Base-by-base conservation (phyloP, 2,113 vertebrate species). In the Amphiprion percula region DNA sequence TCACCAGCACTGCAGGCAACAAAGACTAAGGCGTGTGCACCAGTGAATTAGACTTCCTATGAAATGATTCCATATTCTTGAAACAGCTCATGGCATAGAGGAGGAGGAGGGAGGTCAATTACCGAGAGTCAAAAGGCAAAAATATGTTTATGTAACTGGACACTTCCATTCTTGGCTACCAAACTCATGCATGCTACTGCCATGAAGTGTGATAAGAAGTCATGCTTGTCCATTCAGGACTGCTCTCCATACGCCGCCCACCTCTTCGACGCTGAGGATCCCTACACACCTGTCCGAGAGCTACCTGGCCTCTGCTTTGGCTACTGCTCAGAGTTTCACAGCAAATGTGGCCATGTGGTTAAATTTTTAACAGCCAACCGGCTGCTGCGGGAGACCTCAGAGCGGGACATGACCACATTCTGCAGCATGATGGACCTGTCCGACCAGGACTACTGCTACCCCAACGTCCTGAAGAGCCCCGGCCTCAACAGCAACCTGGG, bases 231-330 rank as follows among this genome's bases (percentile, higher is more conserved):
- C 62, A 49, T 71, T 1, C 80, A 97, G 96, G 96, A 96, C 86
- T 97, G 96, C 76, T 97, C 96, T 11, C 96, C 95, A 0, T 96
- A 95, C 0, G 96, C 96, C 0, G 96, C 96, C 11, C 96, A 97
- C 78, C 91, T 97, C 14, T 97, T 90, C 0, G 95, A 96, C 1
- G 95, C 96, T 0, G 96, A 97, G 84, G 95, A 97, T 72, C 94
- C 94, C 0, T 85, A 46, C 77, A 96, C 94, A 0, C 95, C 94
- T 0, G 91, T 96, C 61, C 91, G 95, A 68, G 93, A 92, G 44
- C 85, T 97, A 0, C 95, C 96, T 0, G 96, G 96, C 14, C 94
- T 97, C 54, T 97, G 96, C 79, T 94, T 88, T 4, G 82, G 89
- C 76, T 96, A 95, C 82, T 97, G 96, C 69, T 94, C 92, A 0